Evolutionary conservation across 2,888 invertebrate genomes (phyloP), one percentile per base, ranked within the genome.

Genomic region (Platerodrilus igneus): DNA sequence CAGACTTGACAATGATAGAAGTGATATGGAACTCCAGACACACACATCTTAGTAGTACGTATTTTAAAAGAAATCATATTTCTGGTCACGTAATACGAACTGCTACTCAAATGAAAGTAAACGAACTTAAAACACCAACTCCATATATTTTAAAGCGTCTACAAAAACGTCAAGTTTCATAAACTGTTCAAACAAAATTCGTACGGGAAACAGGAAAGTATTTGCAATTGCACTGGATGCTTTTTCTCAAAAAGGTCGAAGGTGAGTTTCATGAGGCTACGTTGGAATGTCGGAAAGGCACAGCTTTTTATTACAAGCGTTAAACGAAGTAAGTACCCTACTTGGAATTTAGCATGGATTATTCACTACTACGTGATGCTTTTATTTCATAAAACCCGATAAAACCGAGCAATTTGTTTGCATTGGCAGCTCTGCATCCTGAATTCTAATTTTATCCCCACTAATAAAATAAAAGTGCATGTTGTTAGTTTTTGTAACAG

Each of bases 281-380:
- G 49, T 53, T n/a, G n/a, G n/a, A n/a, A n/a, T n/a, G n/a, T n/a
- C n/a, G n/a, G n/a, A 48, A 49, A 50, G 53, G 54, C 53, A 48
- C 47, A 47, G 53, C 53, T 56, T 58, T n/a, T 58, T 58, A 58
- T 56, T 55, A 51, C 55, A 25, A 45, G 37, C 55, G 53, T 55
- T 56, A 55, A 55, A 53, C 51, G 46, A 47, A 50, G 45, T 36
- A 45, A 44, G 42, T 43, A 44, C 41, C 44, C 26, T 18, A n/a
- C n/a, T n/a, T n/a, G 17, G 26, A 37, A 45, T 30, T 41, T 40
- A 35, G 37, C 41, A 33, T 45, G 35, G 41, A 45, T 45, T 45
- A 41, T 41, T 45, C 45, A 41, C 37, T 19, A 38, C 37, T 37
- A 42, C 42, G 42, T 37, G 42, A 42, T 33, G 32, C 37, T 32